These are phyloP conservation scores for Oscheius onirici DNA, from an alignment of 2,888 invertebrate species.

Conservation along the genomic window DNA sequence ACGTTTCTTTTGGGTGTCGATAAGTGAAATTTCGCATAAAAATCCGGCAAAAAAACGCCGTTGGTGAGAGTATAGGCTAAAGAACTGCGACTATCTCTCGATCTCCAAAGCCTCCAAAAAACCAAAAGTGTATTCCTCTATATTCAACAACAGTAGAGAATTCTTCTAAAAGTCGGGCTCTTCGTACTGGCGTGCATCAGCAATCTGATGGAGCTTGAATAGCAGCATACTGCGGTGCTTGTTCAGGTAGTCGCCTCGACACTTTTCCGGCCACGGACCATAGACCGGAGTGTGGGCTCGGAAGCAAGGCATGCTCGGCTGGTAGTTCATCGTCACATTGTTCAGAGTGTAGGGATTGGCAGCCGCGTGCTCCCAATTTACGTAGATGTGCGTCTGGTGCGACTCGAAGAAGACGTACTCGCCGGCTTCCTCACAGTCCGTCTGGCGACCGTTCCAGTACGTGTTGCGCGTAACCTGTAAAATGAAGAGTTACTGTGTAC, in stretches of 20 bases:
- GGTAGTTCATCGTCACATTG: background rate
- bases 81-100: too few relatives aligned
- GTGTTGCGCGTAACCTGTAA: constrained; percentile 1
- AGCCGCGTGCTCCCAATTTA: background rate
- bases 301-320: constrained; percentile 4
- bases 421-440: background rate
- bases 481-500: too few relatives aligned
- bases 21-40: too few relatives aligned
- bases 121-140: too few relatives aligned
- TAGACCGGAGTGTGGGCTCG: background rate
- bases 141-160: too few relatives aligned
- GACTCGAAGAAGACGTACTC: constrained; percentile 12
- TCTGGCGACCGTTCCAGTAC: background rate
- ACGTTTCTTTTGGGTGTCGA: too few relatives aligned
- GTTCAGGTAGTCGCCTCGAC: constrained; percentile 8
- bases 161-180: too few relatives aligned
- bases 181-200: background rate
- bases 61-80: too few relatives aligned
- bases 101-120: too few relatives aligned
- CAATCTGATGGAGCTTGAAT: background rate
- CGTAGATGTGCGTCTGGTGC: constrained; percentile 5
- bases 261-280: constrained; percentile 16
- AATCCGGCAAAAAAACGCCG: too few relatives aligned
- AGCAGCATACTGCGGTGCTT: background rate
- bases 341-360: background rate